Percentiles rank a stretch among this genome's conserved stretches.
Evolutionary conservation across 2,888 invertebrate genomes (phyloP).

Genomic region (Drosophila macrospina): DNA sequence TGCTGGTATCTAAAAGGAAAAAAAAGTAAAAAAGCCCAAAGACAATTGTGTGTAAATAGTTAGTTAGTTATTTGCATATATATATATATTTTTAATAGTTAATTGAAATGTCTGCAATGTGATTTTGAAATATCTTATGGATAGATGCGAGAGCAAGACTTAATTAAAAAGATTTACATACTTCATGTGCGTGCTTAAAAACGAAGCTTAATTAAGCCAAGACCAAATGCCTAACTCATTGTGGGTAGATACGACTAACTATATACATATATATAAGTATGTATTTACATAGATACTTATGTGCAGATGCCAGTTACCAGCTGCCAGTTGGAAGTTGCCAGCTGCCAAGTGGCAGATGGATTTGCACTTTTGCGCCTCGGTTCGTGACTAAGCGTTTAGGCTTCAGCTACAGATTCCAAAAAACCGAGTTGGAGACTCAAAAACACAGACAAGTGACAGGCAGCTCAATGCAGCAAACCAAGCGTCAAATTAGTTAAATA

Average conservation of each 20-base stretch:
- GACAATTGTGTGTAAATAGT: constrained; percentile 9
- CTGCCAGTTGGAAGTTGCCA: constrained; percentile 40
- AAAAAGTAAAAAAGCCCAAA: constrained; percentile 59
- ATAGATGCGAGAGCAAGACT: constrained; percentile 9
- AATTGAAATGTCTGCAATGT: constrained; percentile 36
- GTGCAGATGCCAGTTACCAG: constrained; percentile 16
- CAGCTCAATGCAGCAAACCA: constrained; percentile 49
- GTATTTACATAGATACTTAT: not conserved
- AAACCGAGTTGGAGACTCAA: constrained; percentile 5
- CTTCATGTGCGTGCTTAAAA: constrained; percentile 41
- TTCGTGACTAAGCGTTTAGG: constrained; percentile 75
- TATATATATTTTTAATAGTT: not conserved
- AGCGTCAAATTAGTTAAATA: constrained; percentile 59
- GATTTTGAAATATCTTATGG: constrained; percentile 41
- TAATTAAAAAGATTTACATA: constrained; percentile 63
- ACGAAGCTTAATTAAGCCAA: constrained; percentile 54
- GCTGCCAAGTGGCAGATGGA: constrained; percentile 52
- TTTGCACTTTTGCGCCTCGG: constrained; percentile 52
- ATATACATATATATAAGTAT: not conserved
- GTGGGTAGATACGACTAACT: constrained; percentile 42
- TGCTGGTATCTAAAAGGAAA: constrained; percentile 71
- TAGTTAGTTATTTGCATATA: not conserved
- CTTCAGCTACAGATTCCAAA: constrained; percentile 18
- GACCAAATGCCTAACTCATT: constrained; percentile 29
- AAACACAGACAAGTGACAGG: constrained; percentile 39